Base-by-base conservation (phyloP, 2,888 invertebrate species). In the Bellardia bayeri region DNA sequence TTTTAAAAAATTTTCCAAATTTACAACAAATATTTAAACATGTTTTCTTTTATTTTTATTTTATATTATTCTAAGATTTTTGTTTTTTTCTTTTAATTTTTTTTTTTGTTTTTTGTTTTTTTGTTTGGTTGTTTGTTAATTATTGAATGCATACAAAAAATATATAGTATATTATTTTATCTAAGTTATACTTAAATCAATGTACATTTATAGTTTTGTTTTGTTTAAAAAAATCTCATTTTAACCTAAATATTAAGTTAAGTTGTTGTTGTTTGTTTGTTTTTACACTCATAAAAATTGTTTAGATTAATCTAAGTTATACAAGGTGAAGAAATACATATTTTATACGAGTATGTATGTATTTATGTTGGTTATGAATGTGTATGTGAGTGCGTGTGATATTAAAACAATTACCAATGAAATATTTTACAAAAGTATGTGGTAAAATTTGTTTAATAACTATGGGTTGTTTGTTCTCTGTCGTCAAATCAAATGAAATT, bases 81-180 rank as follows among this genome's bases (percentile, higher is more conserved):
- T 58, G 11, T 33, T 56, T 40, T 30, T 51, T 74, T 40, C 40
- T 42, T 30, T 69, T 40, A 63, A 42, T 51, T 79, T 71, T 42
- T 61, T 45, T 11, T 2, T 1, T 45, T 30, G 68, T 63, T 4
- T 23, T 63, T 61, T 42, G 23, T n/a, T 9, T 56, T 75, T 45
- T 40, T 16, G 23, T 40, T 54, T 6, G 14, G 61, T 40, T 69
- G 37, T 37, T 37, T 69, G 51, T 69, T 56, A 49, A 75, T 82
- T 81, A 84, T 72, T 66, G 76, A 87, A 85, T 85, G 85, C 85
- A 87, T 87, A 88, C 85, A 88, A 88, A 88, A 88, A 85, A 82
- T 88, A 85, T 88, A 79, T 79, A 40, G 71, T 63, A 63, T 64
- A 33, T 56, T 63, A 49, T 30, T 82, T 82, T 58, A 82, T 75